phyloP scores from a whole-genome alignment of 2,888 invertebrate species.

The Stegana nigrithorax region DNA sequence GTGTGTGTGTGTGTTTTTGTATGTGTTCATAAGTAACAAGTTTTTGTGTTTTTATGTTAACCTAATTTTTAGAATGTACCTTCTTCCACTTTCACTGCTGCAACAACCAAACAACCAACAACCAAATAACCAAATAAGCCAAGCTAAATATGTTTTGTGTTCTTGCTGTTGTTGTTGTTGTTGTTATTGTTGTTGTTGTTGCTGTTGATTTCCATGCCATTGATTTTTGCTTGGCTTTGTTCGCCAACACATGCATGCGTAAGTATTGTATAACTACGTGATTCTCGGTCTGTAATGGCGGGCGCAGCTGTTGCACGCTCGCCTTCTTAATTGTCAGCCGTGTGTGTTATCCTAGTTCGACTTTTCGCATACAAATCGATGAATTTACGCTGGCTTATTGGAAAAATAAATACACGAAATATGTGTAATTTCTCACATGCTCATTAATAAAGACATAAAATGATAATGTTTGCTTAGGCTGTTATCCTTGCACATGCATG shows the following conservation, averaged over 20 bases:
- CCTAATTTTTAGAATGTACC: too few relatives aligned
- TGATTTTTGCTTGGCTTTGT: too few relatives aligned
- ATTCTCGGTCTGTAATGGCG: neutral
- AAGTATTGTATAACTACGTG: neutral
- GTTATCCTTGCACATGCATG: neutral
- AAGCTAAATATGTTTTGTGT: too few relatives aligned
- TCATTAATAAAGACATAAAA: constrained; percentile 56
- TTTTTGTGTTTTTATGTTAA: neutral
- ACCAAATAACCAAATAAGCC: too few relatives aligned
- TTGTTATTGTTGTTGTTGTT: constrained; percentile 1
- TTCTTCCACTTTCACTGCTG: too few relatives aligned
- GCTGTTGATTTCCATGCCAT: too few relatives aligned
- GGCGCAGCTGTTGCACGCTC: neutral
- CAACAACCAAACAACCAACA: too few relatives aligned
- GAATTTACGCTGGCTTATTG: neutral
- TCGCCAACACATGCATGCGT: too few relatives aligned
- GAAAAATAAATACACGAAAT: constrained; percentile 8
- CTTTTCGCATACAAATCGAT: constrained; percentile 4
- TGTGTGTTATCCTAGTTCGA: neutral
- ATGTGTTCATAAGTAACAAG: neutral
- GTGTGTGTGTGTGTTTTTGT: neutral
- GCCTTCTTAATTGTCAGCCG: neutral
- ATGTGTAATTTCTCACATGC: constrained; percentile 22
- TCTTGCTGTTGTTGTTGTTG: too few relatives aligned
- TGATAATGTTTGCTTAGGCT: neutral